Conservation (phyloP, 1,140 invertebrate genomes). For the Drosophila gunungcola region DNA sequence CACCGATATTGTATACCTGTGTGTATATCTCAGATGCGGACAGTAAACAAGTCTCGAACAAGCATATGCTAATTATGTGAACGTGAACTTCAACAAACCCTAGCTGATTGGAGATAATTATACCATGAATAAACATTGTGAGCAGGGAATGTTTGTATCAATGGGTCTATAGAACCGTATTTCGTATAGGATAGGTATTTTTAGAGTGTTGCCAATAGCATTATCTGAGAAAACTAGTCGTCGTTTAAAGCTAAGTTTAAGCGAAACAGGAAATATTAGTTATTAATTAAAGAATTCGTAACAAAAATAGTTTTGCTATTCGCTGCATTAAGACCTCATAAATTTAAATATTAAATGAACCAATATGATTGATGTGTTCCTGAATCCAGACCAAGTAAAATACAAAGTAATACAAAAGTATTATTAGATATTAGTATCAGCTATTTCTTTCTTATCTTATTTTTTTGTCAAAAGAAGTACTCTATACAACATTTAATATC, state of each 20-base stretch:
- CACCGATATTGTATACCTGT: neutral
- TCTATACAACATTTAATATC: no score
- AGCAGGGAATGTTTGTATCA: slow-evolving; percentile 1
- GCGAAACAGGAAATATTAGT: slow-evolving; percentile 6
- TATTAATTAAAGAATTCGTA: neutral
- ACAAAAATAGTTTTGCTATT: neutral
- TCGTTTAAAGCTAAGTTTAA: neutral
- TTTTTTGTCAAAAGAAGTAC: no score
- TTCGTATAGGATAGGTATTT: neutral
- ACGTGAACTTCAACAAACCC: slow-evolving; percentile 22
- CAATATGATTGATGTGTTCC: neutral
- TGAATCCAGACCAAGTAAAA: no score
- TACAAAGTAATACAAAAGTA: no score
- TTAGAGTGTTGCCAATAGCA: neutral
- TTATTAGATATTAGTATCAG: no score
- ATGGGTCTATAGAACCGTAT: neutral
- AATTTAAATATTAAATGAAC: neutral
- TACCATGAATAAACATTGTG: slow-evolving; percentile 8
- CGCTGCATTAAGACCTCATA: neutral
- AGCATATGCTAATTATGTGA: slow-evolving; percentile 49
- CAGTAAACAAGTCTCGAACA: slow-evolving; percentile 8
- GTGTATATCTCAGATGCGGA: neutral
- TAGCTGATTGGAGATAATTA: slow-evolving; percentile 27
- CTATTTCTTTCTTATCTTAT: no score
- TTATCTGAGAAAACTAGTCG: neutral